A percentile compares a stretch with the other conserved stretches of the same genome.
Evolutionary conservation across 2,113 vertebrate species (phyloP).

Genomic region (Chaetura pelagica): DNA sequence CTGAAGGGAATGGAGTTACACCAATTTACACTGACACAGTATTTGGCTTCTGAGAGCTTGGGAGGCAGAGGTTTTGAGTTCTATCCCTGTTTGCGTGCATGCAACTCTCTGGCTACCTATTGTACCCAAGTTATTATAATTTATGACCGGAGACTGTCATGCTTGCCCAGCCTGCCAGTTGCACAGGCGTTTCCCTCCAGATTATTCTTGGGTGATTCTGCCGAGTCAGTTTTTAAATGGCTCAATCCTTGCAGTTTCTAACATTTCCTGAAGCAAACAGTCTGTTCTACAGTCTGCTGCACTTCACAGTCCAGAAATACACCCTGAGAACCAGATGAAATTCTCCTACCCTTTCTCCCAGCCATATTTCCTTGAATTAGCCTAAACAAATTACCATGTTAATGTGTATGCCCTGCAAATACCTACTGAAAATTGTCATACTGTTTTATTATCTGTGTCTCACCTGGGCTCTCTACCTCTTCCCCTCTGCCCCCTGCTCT

Average conservation of each 20-base stretch:
- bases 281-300: neutral
- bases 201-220: neutral
- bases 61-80: neutral
- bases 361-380: neutral
- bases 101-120: neutral
- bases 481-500: neutral
- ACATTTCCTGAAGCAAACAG: neutral
- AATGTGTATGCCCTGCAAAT: neutral
- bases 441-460: neutral
- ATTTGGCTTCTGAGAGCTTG: neutral
- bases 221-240: neutral
- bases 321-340: neutral
- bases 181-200: fast-evolving
- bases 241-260: neutral
- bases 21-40: fast-evolving
- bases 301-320: neutral
- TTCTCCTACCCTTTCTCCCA: neutral
- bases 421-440: neutral
- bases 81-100: fast-evolving
- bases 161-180: neutral
- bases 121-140: neutral
- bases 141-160: neutral
- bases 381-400: neutral
- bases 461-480: neutral
- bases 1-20: neutral